A percentile compares a stretch with the other conserved stretches of the same genome.
phyloP scores from a whole-genome alignment of 2,888 invertebrate species.

The Ditylenchus weischeri region DNA sequence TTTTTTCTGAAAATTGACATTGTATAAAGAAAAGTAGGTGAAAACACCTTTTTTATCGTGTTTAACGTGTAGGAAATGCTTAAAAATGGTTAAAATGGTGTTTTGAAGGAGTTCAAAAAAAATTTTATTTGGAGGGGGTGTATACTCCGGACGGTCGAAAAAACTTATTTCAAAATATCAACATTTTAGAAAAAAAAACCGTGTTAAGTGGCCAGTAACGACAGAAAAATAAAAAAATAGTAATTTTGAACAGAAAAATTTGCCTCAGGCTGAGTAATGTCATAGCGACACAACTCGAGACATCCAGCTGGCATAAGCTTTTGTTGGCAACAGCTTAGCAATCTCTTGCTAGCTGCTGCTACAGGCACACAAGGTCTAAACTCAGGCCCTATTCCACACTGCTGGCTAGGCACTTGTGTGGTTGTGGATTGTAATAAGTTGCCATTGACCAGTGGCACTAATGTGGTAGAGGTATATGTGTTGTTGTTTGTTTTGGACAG shows the following conservation, averaged over 20 bases:
- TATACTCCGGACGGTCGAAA: too few relatives aligned
- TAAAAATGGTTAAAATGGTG: too few relatives aligned
- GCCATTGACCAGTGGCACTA: not conserved
- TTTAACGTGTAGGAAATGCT: too few relatives aligned
- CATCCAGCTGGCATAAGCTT: constrained; percentile 53
- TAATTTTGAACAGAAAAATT: not conserved
- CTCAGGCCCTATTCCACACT: constrained; percentile 50
- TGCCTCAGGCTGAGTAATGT: constrained; percentile 52
- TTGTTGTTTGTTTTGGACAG: constrained; percentile 14
- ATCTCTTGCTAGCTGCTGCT: constrained; percentile 38
- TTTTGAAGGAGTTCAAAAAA: too few relatives aligned
- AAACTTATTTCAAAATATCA: too few relatives aligned
- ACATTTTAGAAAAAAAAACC: too few relatives aligned
- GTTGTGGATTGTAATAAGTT: constrained; percentile 6
- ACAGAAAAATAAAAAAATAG: too few relatives aligned
- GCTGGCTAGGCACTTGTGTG: not conserved
- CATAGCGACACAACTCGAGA: constrained; percentile 51
- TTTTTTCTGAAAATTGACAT: too few relatives aligned
- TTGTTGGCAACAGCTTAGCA: constrained; percentile 45
- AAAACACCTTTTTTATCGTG: too few relatives aligned
- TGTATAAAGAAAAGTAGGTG: too few relatives aligned
- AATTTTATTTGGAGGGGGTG: too few relatives aligned
- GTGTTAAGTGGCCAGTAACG: too few relatives aligned
- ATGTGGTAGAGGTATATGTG: not conserved
- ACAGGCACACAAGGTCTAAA: constrained; percentile 52